phyloP scores from a whole-genome alignment of 2,797 vertebrate genomes.

The Onychomys leucogaster region DNA sequence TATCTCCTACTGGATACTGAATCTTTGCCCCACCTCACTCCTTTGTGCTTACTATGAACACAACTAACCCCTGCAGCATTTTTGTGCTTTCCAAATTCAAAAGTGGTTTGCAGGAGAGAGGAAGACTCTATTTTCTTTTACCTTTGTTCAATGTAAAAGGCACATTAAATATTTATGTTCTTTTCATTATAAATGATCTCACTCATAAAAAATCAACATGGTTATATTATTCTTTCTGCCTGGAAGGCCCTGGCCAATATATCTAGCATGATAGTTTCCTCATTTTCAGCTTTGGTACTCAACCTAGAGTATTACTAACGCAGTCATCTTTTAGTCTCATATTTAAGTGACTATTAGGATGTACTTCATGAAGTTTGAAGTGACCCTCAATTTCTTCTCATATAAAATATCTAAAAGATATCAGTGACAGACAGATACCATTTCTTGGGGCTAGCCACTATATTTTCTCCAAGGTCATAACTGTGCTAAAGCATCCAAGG shows the following conservation, averaged over 20 bases:
- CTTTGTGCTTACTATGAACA: background rate
- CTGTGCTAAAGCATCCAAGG: constrained; percentile 69
- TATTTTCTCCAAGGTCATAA: constrained; percentile 79
- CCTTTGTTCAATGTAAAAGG: constrained; percentile 59
- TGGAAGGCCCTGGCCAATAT: constrained; percentile 52
- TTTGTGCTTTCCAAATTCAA: constrained; percentile 17
- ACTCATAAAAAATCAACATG: constrained; percentile 68
- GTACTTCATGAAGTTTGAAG: constrained; percentile 80
- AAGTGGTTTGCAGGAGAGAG: constrained; percentile 25
- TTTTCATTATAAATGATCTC: constrained; percentile 62
- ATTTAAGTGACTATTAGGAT: constrained; percentile 60
- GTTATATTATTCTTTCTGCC: constrained; percentile 58
- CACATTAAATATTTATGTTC: constrained; percentile 48
- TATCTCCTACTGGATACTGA: no score
- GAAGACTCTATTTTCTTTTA: constrained; percentile 55
- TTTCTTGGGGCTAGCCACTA: constrained; percentile 69
- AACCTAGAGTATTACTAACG: constrained; percentile 67
- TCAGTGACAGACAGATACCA: constrained; percentile 68
- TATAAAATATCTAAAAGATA: constrained; percentile 74
- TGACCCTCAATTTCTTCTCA: constrained; percentile 73
- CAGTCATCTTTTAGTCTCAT: constrained; percentile 55
- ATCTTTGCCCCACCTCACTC: background rate
- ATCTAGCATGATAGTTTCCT: constrained; percentile 64
- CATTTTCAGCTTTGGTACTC: constrained; percentile 72
- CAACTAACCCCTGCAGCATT: background rate